A percentile compares a stretch with the other conserved stretches of the same genome.
Conservation (phyloP, 2,113 vertebrate genomes). For the Corydoras maculifer region DNA sequence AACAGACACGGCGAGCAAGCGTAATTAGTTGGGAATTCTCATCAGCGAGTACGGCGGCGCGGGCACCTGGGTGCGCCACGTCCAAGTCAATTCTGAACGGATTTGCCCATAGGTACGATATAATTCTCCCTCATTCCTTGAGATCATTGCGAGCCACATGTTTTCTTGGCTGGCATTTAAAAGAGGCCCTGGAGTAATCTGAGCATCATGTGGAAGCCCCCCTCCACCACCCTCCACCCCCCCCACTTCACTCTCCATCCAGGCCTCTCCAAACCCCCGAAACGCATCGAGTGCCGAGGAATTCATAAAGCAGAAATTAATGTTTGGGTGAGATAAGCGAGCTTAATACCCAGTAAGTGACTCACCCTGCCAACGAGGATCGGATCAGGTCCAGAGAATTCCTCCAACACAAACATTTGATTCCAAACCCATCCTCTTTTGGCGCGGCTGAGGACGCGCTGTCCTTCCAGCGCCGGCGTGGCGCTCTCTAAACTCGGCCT, state of each 20-base stretch:
- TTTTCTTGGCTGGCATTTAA: not conserved
- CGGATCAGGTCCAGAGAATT: constrained; percentile 99
- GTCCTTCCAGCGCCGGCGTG: constrained; percentile 75
- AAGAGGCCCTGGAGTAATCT: not conserved
- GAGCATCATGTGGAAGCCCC: not conserved
- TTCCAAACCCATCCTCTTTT: constrained; percentile 99
- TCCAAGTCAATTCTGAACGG: no score
- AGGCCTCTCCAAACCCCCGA: constrained; percentile 15
- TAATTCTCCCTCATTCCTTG: not conserved
- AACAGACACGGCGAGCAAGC: no score
- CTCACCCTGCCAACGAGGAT: constrained; percentile 99
- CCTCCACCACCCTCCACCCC: not conserved
- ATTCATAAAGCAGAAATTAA: constrained; percentile 65
- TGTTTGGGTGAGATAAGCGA: constrained; percentile 69
- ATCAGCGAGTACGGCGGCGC: no score
- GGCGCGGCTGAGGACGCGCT: constrained; percentile 87
- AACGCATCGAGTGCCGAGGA: constrained; percentile 38
- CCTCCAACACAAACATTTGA: constrained; percentile 99
- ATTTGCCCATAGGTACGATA: not conserved
- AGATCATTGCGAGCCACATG: not conserved
- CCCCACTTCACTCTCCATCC: not conserved
- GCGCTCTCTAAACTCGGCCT: constrained; percentile 44
- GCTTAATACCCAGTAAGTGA: constrained; percentile 68
- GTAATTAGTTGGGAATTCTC: no score
- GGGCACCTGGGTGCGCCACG: no score